phyloP scores from a whole-genome alignment of 2,888 invertebrate genomes.

The Ditula angustiorana region DNA sequence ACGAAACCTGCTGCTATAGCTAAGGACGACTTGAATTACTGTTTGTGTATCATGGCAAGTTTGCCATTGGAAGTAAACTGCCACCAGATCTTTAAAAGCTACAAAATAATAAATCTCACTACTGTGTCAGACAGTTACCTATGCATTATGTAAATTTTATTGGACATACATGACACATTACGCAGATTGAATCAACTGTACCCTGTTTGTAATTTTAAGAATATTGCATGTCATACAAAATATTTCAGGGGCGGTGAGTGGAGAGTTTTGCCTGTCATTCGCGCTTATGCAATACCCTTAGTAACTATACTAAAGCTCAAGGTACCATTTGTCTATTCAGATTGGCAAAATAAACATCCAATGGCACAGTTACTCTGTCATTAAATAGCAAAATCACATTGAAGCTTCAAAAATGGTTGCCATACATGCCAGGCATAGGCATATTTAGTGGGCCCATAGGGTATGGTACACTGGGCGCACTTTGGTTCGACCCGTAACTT shows the following conservation, averaged over 20 bases:
- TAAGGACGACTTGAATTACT: slow-evolving; percentile 23
- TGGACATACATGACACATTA: not conserved
- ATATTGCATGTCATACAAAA: too few relatives aligned
- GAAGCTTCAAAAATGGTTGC: slow-evolving; percentile 71
- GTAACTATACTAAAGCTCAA: too few relatives aligned
- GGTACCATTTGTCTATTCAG: too few relatives aligned
- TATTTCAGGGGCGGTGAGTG: too few relatives aligned
- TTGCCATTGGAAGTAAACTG: not conserved
- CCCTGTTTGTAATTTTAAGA: too few relatives aligned
- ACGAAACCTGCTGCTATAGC: slow-evolving; percentile 9
- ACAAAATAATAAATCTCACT: not conserved
- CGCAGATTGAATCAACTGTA: not conserved
- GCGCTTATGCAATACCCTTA: too few relatives aligned
- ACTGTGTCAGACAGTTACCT: too few relatives aligned
- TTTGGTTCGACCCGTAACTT: slow-evolving; percentile 74
- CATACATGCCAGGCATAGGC: slow-evolving; percentile 90
- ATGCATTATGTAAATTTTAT: too few relatives aligned
- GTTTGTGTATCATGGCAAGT: not conserved
- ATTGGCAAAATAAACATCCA: not conserved
- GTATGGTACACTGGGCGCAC: slow-evolving; percentile 88
- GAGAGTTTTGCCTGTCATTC: too few relatives aligned
- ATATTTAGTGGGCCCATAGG: slow-evolving; percentile 90
- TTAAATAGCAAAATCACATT: not conserved
- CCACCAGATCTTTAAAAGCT: not conserved
- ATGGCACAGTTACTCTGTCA: not conserved